Evolutionary conservation across 1,140 invertebrate genomes (phyloP).

Genomic region (Drosophila hydei): DNA sequence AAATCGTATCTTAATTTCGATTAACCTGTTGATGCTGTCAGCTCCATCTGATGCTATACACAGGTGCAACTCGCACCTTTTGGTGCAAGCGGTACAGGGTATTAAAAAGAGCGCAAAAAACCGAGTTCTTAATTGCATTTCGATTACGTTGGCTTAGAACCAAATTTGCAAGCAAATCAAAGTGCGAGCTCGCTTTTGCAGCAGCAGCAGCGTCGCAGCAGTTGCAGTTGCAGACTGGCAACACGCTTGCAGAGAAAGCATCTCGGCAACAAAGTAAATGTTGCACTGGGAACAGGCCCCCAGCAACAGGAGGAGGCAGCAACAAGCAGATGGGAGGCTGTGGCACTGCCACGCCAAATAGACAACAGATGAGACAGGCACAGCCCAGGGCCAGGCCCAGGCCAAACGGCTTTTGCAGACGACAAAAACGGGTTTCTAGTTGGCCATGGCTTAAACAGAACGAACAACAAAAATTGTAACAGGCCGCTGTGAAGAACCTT

Average conservation of each 20-base stretch:
- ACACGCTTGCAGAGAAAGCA: slow-evolving; percentile 60
- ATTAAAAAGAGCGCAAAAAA: neutral
- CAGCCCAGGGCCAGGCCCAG: slow-evolving; percentile 41
- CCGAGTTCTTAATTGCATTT: slow-evolving; percentile 74
- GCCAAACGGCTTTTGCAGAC: slow-evolving; percentile 57
- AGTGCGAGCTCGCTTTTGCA: slow-evolving; percentile 25
- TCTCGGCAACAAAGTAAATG: slow-evolving; percentile 70
- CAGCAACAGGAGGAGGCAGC: slow-evolving; percentile 53
- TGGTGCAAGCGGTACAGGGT: neutral
- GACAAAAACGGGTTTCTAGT: slow-evolving; percentile 57
- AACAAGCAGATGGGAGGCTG: slow-evolving; percentile 35
- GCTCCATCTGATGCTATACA: too few species aligned
- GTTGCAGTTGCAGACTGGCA: slow-evolving; percentile 27
- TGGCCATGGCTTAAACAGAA: slow-evolving; percentile 19
- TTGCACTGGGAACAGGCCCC: slow-evolving; percentile 70
- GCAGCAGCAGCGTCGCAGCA: neutral
- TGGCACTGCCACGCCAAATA: slow-evolving; percentile 40
- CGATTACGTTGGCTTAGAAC: slow-evolving; percentile 68
- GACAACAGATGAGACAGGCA: slow-evolving; percentile 77
- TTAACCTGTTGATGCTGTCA: too few species aligned
- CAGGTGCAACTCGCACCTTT: too few species aligned
- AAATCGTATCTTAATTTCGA: too few species aligned
- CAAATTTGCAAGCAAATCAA: slow-evolving; percentile 64
- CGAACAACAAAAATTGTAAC: slow-evolving; percentile 61
- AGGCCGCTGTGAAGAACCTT: slow-evolving; percentile 46